Evolutionary conservation across 2,888 invertebrate genomes (phyloP).

Genomic region (Diaperis boleti): DNA sequence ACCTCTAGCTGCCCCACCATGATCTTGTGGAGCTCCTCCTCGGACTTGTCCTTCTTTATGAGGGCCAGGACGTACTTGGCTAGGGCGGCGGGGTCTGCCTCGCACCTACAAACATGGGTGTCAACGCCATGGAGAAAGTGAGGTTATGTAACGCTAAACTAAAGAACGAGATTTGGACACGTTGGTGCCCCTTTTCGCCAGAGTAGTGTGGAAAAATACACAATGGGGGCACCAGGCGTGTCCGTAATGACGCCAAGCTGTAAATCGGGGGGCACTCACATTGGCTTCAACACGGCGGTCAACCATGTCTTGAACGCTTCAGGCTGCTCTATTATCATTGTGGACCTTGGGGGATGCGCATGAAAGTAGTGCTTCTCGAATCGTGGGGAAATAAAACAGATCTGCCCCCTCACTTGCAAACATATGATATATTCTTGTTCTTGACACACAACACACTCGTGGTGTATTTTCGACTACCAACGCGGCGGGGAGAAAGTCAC

Average conservation of each 20-base stretch:
- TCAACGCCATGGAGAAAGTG: constrained; percentile 37
- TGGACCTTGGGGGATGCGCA: constrained; percentile 47
- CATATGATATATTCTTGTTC: constrained; percentile 29
- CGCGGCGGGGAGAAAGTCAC: constrained; percentile 24
- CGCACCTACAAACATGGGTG: constrained; percentile 76
- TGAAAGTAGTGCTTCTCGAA: constrained; percentile 9
- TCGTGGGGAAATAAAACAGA: not conserved
- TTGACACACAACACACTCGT: constrained; percentile 14
- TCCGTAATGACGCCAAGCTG: no score
- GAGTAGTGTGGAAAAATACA: no score
- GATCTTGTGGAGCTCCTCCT: constrained; percentile 86
- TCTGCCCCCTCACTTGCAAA: not conserved
- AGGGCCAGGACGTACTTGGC: constrained; percentile 97
- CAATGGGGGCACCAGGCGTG: no score
- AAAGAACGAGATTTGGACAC: no score
- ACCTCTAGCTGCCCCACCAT: constrained; percentile 97
- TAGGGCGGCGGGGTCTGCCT: constrained; percentile 95
- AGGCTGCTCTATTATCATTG: constrained; percentile 93
- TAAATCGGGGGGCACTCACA: constrained; percentile 84
- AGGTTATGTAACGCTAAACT: constrained; percentile 63
- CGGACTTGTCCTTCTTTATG: constrained; percentile 94
- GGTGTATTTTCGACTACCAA: constrained; percentile 15
- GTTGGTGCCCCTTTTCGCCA: no score
- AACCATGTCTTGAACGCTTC: constrained; percentile 95
- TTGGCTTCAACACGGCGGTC: constrained; percentile 90